A percentile compares a stretch with the other conserved stretches of the same genome.
Evolutionary conservation across 2,797 vertebrate species (phyloP).

Genomic region (Chelidonichthys spinosus): DNA sequence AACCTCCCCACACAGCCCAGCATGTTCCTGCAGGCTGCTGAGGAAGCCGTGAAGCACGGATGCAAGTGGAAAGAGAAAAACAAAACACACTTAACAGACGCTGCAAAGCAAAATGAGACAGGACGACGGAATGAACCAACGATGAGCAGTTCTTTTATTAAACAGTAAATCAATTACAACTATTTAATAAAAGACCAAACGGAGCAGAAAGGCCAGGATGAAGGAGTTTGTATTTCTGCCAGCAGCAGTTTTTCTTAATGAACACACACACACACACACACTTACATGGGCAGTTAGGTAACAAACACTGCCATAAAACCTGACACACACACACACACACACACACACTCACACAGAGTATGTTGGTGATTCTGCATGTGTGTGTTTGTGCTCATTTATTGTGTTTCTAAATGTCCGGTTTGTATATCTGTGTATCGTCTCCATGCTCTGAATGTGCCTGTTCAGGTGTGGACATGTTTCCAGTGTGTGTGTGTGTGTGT

Average conservation of each 20-base stretch:
- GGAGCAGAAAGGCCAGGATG: slow-evolving; percentile 5
- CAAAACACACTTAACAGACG: background rate
- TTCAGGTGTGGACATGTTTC: background rate
- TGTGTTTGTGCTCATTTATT: background rate
- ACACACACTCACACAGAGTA: background rate
- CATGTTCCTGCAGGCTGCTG: background rate
- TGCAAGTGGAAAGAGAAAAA: background rate
- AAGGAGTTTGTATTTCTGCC: background rate
- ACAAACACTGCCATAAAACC: background rate
- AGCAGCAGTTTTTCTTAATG: slow-evolving; percentile 20
- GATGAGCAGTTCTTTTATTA: background rate
- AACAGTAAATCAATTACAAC: slow-evolving; percentile 28
- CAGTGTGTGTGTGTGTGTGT: background rate
- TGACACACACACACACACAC: background rate
- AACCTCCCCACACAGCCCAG: background rate
- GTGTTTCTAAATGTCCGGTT: background rate
- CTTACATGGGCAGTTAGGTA: slow-evolving; percentile 24
- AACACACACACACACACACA: slow-evolving; percentile 23
- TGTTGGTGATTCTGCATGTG: background rate
- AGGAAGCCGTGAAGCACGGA: background rate
- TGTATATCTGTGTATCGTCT: too few species aligned
- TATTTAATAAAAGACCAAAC: background rate
- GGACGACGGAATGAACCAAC: slow-evolving; percentile 3
- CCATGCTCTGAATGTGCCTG: too few species aligned
- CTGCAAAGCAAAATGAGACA: background rate